Conservation (phyloP, 2,888 invertebrate species). For the Yponomeuta sedellus region DNA sequence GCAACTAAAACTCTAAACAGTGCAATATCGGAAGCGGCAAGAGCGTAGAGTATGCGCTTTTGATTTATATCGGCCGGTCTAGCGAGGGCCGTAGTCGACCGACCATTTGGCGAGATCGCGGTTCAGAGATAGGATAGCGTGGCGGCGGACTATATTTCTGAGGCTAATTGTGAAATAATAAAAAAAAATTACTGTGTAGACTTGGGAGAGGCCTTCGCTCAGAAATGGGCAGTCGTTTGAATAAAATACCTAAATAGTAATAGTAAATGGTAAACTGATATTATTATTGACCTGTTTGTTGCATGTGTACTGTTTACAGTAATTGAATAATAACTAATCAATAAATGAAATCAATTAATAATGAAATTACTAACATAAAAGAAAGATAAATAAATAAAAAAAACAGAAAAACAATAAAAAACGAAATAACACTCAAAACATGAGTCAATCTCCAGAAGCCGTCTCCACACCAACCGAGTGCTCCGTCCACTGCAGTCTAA, state of each 20-base stretch:
- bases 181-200: too few relatives aligned
- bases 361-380: too few relatives aligned
- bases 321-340: too few relatives aligned
- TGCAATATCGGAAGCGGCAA: conserved; percentile 11
- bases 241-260: too few relatives aligned
- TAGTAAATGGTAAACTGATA: too few relatives aligned
- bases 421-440: background rate
- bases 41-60: background rate
- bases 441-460: background rate
- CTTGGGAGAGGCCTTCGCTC: too few relatives aligned
- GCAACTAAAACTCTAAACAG: conserved; percentile 3
- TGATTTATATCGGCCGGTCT: conserved; percentile 14
- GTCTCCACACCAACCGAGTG: conserved; percentile 9
- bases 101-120: conserved; percentile 10
- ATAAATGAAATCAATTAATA: too few relatives aligned
- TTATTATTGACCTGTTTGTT: too few relatives aligned
- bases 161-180: too few relatives aligned
- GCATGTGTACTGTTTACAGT: too few relatives aligned
- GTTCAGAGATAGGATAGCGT: background rate
- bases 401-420: background rate
- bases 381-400: too few relatives aligned
- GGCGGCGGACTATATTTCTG: background rate
- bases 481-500: conserved; percentile 34
- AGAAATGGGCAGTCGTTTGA: too few relatives aligned
- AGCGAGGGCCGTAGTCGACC: background rate